Evolutionary conservation across 1,140 invertebrate genomes (phyloP), one percentile per base, ranked within the genome.

Genomic region (Eupeodes corollae): DNA sequence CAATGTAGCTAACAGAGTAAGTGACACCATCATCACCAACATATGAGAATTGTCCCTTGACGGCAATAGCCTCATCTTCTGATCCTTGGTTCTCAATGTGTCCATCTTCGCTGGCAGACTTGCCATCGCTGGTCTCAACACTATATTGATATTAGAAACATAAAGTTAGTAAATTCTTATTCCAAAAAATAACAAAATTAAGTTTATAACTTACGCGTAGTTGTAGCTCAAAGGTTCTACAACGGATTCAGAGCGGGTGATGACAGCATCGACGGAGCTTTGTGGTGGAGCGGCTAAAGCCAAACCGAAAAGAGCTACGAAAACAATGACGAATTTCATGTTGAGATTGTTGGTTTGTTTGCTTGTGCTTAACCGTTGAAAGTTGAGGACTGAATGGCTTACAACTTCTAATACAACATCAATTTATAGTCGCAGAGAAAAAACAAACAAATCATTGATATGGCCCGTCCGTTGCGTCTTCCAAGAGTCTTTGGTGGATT

Each of bases 11-110:
- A 13, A 83, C 68, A 2, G 72, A 70, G 48, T 77, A 73, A 5
- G 72, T 70, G 15, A 71, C 70, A 16, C 81, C 82, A 54, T 84
- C 79, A 19, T 73, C 72, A 14, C 72, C 74, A 0, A 75, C 64
- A 60, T 79, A 85, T 35, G 71, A 73, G 72, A 79, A 83, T 14
- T 71, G 72, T 21, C 82, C 82, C 50, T 73, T 70, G 12, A 77
- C 78, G 1, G 61, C 62, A 1, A 77, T 57, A 11, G 69, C 67
- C 54, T 75, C 72, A 42, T 77, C 66, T 50, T 77, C 63, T 21
- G 71, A 67, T 53, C 73, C 70, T 11, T 63, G 48, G 52, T 77
- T 73, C 53, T 73, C 74, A 49, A 76, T 66, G 40, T 72, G 66
- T 0, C 75, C 81, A 42, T 69, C 62, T 57, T 83, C 79, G 52